Evolutionary conservation across 2,797 vertebrate species (phyloP).

Genomic region (Pseudochaenichthys georgianus): DNA sequence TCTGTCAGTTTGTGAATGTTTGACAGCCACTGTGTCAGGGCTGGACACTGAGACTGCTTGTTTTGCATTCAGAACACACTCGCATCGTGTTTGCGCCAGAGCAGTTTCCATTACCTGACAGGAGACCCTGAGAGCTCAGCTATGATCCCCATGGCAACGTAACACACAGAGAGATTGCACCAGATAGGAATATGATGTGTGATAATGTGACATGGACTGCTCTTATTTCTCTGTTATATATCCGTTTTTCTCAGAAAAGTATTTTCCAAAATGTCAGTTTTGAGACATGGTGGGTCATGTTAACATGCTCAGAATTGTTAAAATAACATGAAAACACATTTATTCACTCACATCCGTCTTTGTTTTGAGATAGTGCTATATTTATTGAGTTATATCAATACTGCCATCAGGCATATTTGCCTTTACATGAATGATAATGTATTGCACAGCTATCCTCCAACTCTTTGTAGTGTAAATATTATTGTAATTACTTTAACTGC

Average conservation of each 20-base stretch:
- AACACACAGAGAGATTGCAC: constrained; percentile 51
- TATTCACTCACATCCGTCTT: not conserved
- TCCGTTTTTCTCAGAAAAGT: not conserved
- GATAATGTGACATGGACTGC: constrained; percentile 42
- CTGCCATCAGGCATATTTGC: constrained; percentile 28
- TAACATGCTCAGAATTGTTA: not conserved
- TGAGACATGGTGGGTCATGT: not conserved
- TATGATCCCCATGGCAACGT: constrained; percentile 57
- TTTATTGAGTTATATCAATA: not conserved
- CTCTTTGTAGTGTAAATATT: constrained; percentile 52
- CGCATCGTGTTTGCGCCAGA: constrained; percentile 56
- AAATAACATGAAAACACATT: not conserved
- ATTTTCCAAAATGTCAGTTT: not conserved
- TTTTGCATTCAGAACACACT: constrained; percentile 68
- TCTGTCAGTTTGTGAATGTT: constrained; percentile 48
- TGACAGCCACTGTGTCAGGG: constrained; percentile 46
- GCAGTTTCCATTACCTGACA: constrained; percentile 72
- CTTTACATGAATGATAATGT: constrained; percentile 25
- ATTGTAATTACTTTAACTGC: constrained; percentile 44
- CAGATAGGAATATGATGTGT: constrained; percentile 52
- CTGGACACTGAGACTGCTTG: constrained; percentile 41
- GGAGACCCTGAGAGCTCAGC: constrained; percentile 47
- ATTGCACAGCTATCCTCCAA: constrained; percentile 21
- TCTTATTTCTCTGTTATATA: constrained; percentile 19
- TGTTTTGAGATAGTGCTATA: constrained; percentile 3